A percentile compares a stretch with the other conserved stretches of the same genome.
Evolutionary conservation across 1,140 invertebrate genomes (phyloP).

Genomic region (Pseudomyrmex gracilis): DNA sequence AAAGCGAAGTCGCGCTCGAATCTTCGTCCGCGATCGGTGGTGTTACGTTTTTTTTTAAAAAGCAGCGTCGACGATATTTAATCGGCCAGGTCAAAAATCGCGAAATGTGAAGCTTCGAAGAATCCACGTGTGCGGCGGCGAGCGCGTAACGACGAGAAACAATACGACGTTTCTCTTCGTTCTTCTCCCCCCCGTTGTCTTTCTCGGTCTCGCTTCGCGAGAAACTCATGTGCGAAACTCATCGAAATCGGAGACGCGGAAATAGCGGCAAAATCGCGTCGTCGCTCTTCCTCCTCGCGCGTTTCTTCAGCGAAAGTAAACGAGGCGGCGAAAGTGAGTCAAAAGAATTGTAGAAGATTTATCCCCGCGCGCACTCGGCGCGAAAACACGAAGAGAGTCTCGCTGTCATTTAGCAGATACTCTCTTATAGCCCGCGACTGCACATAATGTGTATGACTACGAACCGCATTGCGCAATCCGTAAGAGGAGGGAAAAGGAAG

Average conservation of each 20-base stretch:
- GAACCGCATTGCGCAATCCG: constrained; percentile 42
- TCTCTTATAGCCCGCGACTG: neutral
- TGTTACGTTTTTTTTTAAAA: too few relatives aligned
- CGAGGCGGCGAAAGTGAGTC: constrained; percentile 38
- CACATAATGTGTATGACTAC: neutral
- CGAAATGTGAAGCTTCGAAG: too few relatives aligned
- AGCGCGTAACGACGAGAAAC: neutral
- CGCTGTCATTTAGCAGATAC: constrained; percentile 12
- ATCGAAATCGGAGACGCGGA: constrained; percentile 13
- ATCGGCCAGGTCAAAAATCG: too few relatives aligned
- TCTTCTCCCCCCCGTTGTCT: neutral
- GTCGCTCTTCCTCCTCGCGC: neutral
- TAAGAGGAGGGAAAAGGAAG: constrained; percentile 1
- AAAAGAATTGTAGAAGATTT: constrained; percentile 4
- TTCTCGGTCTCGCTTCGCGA: too few relatives aligned
- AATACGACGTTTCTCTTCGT: neutral
- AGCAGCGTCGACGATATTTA: too few relatives aligned
- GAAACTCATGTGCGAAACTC: constrained; percentile 10
- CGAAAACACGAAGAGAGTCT: neutral
- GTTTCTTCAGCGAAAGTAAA: constrained; percentile 34
- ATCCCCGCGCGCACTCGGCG: neutral
- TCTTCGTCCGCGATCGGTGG: too few relatives aligned
- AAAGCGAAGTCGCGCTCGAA: too few relatives aligned
- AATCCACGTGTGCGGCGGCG: neutral
- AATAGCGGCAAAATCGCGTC: neutral